Conservation (phyloP, 2,888 invertebrate genomes). For the Acronicta leporina region DNA sequence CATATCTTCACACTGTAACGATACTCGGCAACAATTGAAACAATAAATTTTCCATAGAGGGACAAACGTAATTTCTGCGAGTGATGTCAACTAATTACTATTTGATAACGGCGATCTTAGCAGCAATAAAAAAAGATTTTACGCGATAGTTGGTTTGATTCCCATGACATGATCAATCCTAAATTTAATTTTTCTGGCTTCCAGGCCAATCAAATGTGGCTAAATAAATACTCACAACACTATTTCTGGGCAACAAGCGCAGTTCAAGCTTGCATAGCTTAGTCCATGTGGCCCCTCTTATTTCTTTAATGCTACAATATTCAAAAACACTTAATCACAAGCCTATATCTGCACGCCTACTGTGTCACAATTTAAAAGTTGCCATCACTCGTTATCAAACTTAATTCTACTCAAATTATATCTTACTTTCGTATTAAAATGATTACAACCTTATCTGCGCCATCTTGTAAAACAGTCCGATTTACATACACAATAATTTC, state of each 20-base stretch:
- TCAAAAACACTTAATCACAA: neutral
- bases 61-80: conserved; percentile 9
- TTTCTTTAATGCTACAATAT: no score
- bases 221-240: no score
- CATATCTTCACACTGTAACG: conserved; percentile 51
- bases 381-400: conserved; percentile 18
- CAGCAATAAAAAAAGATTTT: no score
- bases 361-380: conserved; percentile 18
- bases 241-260: no score
- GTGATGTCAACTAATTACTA: conserved; percentile 26
- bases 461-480: conserved; percentile 34
- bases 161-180: no score
- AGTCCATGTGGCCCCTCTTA: no score
- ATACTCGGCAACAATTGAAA: conserved; percentile 20
- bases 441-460: conserved; percentile 5
- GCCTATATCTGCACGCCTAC: neutral
- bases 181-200: no score
- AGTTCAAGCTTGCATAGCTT: no score
- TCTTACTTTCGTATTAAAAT: conserved; percentile 4
- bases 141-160: no score
- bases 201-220: no score
- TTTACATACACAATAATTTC: neutral
- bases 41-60: neutral
- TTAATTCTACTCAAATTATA: conserved; percentile 12
- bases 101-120: no score